Evolutionary conservation across 2,888 invertebrate genomes (phyloP).

Genomic region (Thelaira solivaga): DNA sequence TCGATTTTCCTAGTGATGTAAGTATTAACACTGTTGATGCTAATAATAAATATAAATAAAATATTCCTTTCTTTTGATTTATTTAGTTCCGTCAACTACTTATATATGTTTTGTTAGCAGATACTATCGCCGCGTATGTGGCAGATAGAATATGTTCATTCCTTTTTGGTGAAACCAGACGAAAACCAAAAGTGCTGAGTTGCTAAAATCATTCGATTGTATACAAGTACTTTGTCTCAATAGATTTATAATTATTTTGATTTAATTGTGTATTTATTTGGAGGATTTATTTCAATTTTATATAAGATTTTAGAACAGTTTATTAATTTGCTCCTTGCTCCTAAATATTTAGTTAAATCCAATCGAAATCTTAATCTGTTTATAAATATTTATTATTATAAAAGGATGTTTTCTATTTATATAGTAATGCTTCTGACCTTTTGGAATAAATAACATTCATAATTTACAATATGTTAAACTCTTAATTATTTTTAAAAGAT

Average conservation of each 20-base stretch:
- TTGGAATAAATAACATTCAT: too few species aligned
- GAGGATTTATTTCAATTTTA: neutral
- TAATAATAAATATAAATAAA: neutral
- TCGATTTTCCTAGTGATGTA: constrained; percentile 94
- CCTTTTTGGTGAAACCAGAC: constrained; percentile 89
- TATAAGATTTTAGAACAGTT: neutral
- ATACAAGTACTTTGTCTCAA: neutral
- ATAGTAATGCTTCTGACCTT: too few species aligned
- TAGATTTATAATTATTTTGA: neutral
- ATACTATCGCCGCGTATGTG: constrained; percentile 90
- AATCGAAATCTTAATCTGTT: too few species aligned
- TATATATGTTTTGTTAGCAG: constrained; percentile 88
- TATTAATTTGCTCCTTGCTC: neutral
- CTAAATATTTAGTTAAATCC: too few species aligned
- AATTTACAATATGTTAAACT: too few species aligned
- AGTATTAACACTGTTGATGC: constrained; percentile 73
- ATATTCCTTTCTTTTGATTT: constrained; percentile 67
- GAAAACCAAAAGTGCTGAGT: constrained; percentile 72
- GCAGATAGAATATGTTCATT: constrained; percentile 91
- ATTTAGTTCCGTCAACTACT: constrained; percentile 93
- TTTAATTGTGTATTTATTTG: constrained; percentile 9
- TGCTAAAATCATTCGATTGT: constrained; percentile 57
- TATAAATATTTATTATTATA: too few species aligned
- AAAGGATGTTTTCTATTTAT: too few species aligned
- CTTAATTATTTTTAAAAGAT: too few species aligned